Evolutionary conservation across 1,140 invertebrate species (phyloP), one percentile per base, ranked within the genome.

Genomic region (Drosophila sulfurigaster): DNA sequence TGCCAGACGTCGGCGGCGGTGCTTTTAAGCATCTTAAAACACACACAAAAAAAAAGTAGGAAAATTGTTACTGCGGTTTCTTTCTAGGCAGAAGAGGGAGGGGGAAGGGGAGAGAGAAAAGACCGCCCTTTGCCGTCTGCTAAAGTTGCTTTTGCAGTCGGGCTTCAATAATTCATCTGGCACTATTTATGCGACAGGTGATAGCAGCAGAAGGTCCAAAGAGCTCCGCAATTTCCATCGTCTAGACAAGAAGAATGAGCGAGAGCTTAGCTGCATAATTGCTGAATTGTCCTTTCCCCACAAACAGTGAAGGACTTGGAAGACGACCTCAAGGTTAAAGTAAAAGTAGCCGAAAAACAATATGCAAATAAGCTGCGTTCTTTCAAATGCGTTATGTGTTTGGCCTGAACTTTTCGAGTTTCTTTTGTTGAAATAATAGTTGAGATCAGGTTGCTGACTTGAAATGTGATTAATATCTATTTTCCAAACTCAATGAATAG

Each of bases 21-120:
- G 65, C 82, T 85, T 86, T 85, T 86, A 85, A 85, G 82, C 82
- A 85, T 85, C 82, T 85, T 85, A 86, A 86, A 85, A 83, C 30
- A 54, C 51, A 54, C 28, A 86, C 75, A 68, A 65, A 46, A 46
- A 49, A 71, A 60, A 35, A 28, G 35, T 63, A 60, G 30, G 30
- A 59, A 56, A 60, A 35, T 54, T 54, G 13, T 41, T 49, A 57
- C 60, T 46, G 62, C 56, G 28, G 11, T 45, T 51, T 15, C 11
- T 30, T 25, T 5, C 15, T 16, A 41, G 13, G 13, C 51, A 69
- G 16, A 8, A 13, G 32, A 38, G 48, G 2, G 4, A 32, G n/a
- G 8, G 16, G 5, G 5, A 7, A 28, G 38, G 10, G 35, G n/a
- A 20, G 16, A 10, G 8, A 38, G 38, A 13, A 25, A 1, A 4